phyloP scores from a whole-genome alignment of 2,888 invertebrate genomes.

The Caenorhabditis afra region DNA sequence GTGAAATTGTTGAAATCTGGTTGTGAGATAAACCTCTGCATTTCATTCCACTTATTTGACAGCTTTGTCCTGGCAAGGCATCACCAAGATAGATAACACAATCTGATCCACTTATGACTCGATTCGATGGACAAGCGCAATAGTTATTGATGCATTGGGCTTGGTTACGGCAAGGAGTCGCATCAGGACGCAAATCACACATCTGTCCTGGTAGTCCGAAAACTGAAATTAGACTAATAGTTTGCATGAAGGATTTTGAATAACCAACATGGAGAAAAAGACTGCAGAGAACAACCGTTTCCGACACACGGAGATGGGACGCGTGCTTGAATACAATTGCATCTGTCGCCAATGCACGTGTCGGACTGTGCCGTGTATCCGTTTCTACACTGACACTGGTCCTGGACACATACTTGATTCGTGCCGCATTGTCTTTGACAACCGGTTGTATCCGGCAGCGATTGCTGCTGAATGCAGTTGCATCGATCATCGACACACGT shows the following conservation, averaged over 20 bases:
- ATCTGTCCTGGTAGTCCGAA: conserved; percentile 66
- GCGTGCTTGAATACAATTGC: conserved; percentile 43
- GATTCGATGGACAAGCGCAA: conserved; percentile 68
- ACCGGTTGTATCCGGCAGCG: conserved; percentile 14
- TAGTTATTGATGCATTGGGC: conserved; percentile 66
- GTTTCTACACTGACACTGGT: conserved; percentile 50
- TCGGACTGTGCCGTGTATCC: conserved; percentile 49
- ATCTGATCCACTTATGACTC: conserved; percentile 54
- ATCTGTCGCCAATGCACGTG: conserved; percentile 40
- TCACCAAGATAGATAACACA: conserved; percentile 66
- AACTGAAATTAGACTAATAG: conserved; percentile 46
- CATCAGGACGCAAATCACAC: conserved; percentile 64
- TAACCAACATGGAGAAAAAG: conserved; percentile 38
- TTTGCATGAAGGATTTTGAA: background rate
- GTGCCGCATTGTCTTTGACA: conserved; percentile 48
- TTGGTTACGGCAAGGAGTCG: conserved; percentile 64
- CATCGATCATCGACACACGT: conserved; percentile 36
- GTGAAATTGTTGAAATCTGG: background rate
- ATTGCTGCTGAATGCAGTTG: conserved; percentile 27
- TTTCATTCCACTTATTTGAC: conserved; percentile 60
- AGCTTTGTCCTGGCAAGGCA: conserved; percentile 70
- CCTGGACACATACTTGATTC: conserved; percentile 40
- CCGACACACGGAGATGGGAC: conserved; percentile 38
- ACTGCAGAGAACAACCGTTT: conserved; percentile 32
- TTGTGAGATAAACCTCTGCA: conserved; percentile 49